A percentile compares a stretch with the other conserved stretches of the same genome.
Conservation (phyloP, 1,140 invertebrate genomes). For the Anthonomus grandis region DNA sequence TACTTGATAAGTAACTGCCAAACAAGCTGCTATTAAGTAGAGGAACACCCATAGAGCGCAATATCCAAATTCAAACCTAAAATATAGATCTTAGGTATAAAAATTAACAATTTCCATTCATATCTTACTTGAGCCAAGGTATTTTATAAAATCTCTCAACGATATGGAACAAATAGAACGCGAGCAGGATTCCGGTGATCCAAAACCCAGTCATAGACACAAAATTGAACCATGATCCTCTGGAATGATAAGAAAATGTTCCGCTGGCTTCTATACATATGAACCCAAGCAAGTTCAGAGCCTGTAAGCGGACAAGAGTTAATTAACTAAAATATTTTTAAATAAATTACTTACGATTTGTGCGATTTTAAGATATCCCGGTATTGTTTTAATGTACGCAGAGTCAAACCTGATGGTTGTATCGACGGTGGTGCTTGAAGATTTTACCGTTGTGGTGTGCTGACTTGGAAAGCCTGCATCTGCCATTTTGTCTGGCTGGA, state of each 20-base stretch:
- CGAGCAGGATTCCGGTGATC: conserved; percentile 75
- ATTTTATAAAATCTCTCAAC: conserved; percentile 81
- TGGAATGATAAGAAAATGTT: conserved; percentile 49
- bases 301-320: conserved; percentile 52
- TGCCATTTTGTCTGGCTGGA: no score
- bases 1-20: conserved; percentile 58
- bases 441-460: conserved; percentile 60
- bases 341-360: conserved; percentile 69
- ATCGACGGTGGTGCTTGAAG: conserved; percentile 63
- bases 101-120: no score
- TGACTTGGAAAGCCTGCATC: conserved; percentile 68
- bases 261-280: conserved; percentile 71
- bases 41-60: conserved; percentile 68
- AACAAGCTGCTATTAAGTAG: conserved; percentile 65
- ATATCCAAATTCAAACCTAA: conserved; percentile 69
- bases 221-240: conserved; percentile 71
- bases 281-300: conserved; percentile 74
- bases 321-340: neutral
- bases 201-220: conserved; percentile 84
- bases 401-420: conserved; percentile 71
- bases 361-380: conserved; percentile 73
- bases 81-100: no score
- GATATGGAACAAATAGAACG: conserved; percentile 81
- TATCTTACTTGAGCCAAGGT: conserved; percentile 72
- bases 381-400: conserved; percentile 64